Evolutionary conservation across 2,888 invertebrate genomes (phyloP).

Genomic region (Panopea generosa): DNA sequence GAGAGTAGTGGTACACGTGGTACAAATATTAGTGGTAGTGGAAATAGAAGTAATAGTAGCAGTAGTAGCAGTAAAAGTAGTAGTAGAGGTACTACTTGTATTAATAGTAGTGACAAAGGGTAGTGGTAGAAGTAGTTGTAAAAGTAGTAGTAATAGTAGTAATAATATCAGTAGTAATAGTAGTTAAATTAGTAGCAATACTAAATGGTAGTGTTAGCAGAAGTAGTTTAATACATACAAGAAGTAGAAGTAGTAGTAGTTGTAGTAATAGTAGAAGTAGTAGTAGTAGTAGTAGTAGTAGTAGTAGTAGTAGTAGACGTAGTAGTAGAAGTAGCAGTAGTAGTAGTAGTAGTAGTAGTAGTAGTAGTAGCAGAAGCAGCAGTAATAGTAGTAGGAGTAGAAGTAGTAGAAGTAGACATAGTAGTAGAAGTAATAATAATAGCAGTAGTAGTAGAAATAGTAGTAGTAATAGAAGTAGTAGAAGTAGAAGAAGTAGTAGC

Average conservation of each 20-base stretch:
- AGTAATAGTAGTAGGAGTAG: slow-evolving; percentile 20
- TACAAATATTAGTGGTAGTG: slow-evolving; percentile 12
- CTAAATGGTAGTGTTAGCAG: slow-evolving; percentile 18
- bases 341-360: slow-evolving; percentile 20
- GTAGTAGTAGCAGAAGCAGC: slow-evolving; percentile 28
- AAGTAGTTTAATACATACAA: slow-evolving; percentile 34
- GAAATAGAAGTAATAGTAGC: slow-evolving; percentile 10
- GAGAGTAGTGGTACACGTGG: slow-evolving; percentile 26
- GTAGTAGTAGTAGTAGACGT: slow-evolving; percentile 27
- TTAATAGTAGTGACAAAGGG: slow-evolving; percentile 1
- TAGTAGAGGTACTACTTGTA: slow-evolving; percentile 17
- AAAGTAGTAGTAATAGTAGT: slow-evolving; percentile 5
- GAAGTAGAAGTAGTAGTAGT: slow-evolving; percentile 38
- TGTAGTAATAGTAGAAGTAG: slow-evolving; percentile 32
- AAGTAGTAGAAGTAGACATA: slow-evolving; percentile 13
- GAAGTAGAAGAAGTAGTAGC: slow-evolving; percentile 10
- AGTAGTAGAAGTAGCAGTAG: slow-evolving; percentile 29
- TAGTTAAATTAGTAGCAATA: slow-evolving; percentile 25
- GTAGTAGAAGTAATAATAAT: slow-evolving; percentile 17
- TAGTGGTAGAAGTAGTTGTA: too few species aligned
- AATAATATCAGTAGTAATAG: slow-evolving; percentile 33
- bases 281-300: slow-evolving; percentile 35
- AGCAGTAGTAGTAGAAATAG: slow-evolving; percentile 9
- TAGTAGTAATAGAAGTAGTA: slow-evolving; percentile 15
- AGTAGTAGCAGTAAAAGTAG: background rate